These are phyloP conservation scores for Sarcophilus harrisii DNA, from an alignment of 2,797 vertebrate genomes.

Conservation along the genomic window DNA sequence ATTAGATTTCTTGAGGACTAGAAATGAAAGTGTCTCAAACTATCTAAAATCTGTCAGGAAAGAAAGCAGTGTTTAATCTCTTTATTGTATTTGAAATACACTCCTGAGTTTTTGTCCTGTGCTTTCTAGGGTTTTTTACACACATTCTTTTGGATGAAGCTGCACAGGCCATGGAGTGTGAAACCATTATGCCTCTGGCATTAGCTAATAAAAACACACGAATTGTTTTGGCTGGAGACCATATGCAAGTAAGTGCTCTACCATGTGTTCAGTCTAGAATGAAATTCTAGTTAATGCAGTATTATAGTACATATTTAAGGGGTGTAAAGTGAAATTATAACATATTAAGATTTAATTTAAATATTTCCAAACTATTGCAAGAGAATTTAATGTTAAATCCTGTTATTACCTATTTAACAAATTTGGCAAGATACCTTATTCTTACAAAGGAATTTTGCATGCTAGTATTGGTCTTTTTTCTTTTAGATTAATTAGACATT, in stretches of 20 bases:
- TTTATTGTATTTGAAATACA: conserved; percentile 36
- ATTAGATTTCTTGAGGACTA: conserved; percentile 37
- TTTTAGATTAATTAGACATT: not conserved
- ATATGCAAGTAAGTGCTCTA: conserved; percentile 94
- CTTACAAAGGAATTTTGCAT: conserved; percentile 49
- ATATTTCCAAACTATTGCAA: conserved; percentile 16
- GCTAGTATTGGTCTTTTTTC: not conserved
- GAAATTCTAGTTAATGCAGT: not conserved
- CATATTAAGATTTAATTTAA: conserved; percentile 21
- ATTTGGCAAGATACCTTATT: not conserved
- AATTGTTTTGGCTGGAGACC: conserved; percentile 98
- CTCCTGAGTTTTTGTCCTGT: conserved; percentile 65
- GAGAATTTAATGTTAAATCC: not conserved
- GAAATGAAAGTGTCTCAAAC: not conserved
- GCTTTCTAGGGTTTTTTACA: conserved; percentile 93
- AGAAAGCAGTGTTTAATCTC: not conserved
- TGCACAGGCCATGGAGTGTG: conserved; percentile 99
- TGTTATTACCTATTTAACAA: not conserved
- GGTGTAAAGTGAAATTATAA: not conserved
- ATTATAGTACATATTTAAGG: not conserved
- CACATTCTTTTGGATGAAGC: conserved; percentile 99
- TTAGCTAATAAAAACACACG: conserved; percentile 95
- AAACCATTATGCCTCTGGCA: conserved; percentile 99
- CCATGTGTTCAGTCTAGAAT: not conserved
- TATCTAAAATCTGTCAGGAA: conserved; percentile 20